phyloP scores from a whole-genome alignment of 2,113 vertebrate genomes.

The Cathartes aura region DNA sequence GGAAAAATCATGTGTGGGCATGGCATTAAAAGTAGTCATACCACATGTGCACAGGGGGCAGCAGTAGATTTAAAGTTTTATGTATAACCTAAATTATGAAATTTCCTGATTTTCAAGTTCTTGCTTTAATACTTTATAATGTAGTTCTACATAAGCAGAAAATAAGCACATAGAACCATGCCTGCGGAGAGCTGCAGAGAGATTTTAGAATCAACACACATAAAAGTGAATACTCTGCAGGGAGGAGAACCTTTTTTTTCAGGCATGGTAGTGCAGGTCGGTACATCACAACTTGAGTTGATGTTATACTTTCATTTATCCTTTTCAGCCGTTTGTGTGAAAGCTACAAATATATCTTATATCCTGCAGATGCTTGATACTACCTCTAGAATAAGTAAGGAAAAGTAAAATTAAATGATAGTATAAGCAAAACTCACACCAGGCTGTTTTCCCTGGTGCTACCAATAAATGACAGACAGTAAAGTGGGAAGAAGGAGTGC shows the following conservation, averaged over 20 bases:
- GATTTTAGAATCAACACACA: not conserved
- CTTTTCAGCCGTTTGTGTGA: not conserved
- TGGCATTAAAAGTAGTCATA: not conserved
- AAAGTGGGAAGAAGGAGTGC: not conserved
- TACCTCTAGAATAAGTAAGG: not conserved
- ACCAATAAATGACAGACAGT: not conserved
- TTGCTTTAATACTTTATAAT: not conserved
- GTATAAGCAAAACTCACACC: not conserved
- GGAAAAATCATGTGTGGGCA: not conserved
- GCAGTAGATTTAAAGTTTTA: not conserved
- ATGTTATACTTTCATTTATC: not conserved
- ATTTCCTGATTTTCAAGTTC: not conserved
- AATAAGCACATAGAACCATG: not conserved
- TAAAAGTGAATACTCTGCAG: not conserved
- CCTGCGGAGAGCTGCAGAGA: not conserved
- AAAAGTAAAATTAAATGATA: not conserved
- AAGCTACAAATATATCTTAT: not conserved
- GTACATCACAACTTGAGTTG: not conserved
- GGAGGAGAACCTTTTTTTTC: not conserved
- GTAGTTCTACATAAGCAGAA: not conserved
- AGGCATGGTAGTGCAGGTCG: fast-evolving
- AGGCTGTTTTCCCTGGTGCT: not conserved
- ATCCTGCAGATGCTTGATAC: not conserved
- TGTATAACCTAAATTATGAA: not conserved
- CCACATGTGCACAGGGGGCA: not conserved